Conservation (phyloP, 2,113 vertebrate species). For the Syngnathus typhle region DNA sequence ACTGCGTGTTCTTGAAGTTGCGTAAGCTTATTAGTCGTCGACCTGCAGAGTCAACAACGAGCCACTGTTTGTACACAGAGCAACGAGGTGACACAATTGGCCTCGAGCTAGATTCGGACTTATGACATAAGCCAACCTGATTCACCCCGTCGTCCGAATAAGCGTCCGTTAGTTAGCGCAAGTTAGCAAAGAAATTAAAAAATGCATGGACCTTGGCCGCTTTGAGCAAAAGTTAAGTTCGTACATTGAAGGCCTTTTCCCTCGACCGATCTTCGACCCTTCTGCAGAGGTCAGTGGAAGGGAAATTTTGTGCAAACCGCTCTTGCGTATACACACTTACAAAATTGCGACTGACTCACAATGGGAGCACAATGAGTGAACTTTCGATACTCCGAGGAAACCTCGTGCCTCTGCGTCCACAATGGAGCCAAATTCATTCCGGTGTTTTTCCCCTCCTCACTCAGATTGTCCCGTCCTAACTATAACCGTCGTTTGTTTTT, state of each 20-base stretch:
- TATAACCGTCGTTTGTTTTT: slow-evolving; percentile 4
- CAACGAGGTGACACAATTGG: slow-evolving; percentile 24
- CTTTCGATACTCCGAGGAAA: slow-evolving; percentile 26
- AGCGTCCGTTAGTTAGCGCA: too few relatives aligned
- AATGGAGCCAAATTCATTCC: slow-evolving; percentile 27
- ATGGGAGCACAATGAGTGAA: slow-evolving; percentile 22
- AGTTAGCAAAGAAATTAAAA: too few relatives aligned
- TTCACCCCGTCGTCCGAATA: not conserved
- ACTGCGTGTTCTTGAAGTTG: slow-evolving; percentile 10
- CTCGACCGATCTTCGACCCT: not conserved
- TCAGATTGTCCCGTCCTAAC: slow-evolving; percentile 25
- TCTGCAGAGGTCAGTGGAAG: not conserved
- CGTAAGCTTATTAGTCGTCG: slow-evolving; percentile 34
- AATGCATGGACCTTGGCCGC: too few relatives aligned
- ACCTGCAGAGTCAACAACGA: slow-evolving; percentile 13
- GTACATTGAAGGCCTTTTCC: not conserved
- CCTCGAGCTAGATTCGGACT: slow-evolving; percentile 15
- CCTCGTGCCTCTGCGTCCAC: slow-evolving; percentile 12
- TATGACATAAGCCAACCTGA: slow-evolving; percentile 22
- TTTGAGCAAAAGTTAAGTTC: too few relatives aligned
- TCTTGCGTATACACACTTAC: slow-evolving; percentile 3
- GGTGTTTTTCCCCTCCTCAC: slow-evolving; percentile 39
- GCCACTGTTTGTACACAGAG: slow-evolving; percentile 28
- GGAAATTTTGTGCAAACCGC: not conserved
- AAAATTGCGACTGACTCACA: slow-evolving; percentile 9